These are phyloP conservation scores for Neoscelio sp. DNA, from an alignment of 2,888 invertebrate species.

Conservation along the genomic window DNA sequence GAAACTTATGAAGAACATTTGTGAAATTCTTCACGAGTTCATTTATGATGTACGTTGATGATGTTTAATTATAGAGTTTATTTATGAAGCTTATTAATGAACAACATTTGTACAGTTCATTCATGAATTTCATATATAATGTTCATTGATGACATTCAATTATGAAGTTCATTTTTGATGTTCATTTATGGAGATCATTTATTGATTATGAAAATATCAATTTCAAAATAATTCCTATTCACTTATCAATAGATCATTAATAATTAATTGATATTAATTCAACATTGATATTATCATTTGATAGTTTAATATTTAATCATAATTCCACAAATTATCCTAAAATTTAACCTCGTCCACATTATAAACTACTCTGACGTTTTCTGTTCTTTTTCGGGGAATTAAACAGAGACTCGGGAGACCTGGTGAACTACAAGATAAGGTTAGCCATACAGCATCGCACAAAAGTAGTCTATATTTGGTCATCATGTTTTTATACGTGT, in stretches of 20 bases:
- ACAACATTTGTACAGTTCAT: no score
- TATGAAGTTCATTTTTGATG: no score
- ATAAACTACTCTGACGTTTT: conserved; percentile 59
- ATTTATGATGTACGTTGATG: conserved; percentile 13
- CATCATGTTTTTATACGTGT: conserved; percentile 66
- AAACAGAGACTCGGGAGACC: conserved; percentile 88
- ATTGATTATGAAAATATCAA: no score
- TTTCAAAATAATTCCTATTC: neutral
- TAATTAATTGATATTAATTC: conserved; percentile 8
- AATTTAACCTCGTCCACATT: conserved; percentile 27
- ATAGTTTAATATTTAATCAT: conserved; percentile 17
- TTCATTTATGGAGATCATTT: no score
- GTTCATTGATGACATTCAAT: no score
- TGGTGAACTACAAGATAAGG: conserved; percentile 91
- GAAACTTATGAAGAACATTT: no score
- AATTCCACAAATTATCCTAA: conserved; percentile 17
- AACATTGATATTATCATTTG: neutral
- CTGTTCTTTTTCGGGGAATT: conserved; percentile 85
- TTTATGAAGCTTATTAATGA: no score
- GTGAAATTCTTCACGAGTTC: no score
- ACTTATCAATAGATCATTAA: no score
- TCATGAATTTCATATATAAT: no score
- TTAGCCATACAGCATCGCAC: conserved; percentile 83
- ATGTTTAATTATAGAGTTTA: no score
- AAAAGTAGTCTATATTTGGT: conserved; percentile 65